Base-by-base conservation (phyloP, 2,113 vertebrate species). In the Silurus asotus region DNA sequence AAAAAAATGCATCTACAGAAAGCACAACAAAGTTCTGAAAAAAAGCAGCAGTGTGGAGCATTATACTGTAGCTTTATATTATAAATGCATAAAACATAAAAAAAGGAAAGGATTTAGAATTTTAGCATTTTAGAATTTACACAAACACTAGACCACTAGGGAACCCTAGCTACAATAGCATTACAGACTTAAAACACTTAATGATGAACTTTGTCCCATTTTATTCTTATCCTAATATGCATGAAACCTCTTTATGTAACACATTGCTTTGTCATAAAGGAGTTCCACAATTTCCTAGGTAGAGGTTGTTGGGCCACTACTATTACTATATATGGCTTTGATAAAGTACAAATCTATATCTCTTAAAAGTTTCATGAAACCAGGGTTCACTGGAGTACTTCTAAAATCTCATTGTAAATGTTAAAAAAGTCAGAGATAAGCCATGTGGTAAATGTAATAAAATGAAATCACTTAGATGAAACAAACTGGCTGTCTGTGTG, bases 391-490 rank as follows among this genome's bases (percentile, higher is more conserved):
- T 45, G 83, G 69, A 81, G 70, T 51, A 83, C 82, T 81, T 86
- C 19, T 49, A 76, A 83, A 88, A 84, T 75, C 59, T 81, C 20
- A 55, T 69, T 72, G 70, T 75, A 75, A 86, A 69, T 3, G 55
- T 67, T 45, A 48, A 74, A 83, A 82, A 86, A 53, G 53, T 11
- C 72, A 64, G 25, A 56, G 83, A 69, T 69, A 82, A 90, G 83
- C 77, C 87, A 87, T 89, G 85, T 64, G 69, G 79, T 85, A 90
- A 89, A 89, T 88, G 83, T 85, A 81, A 90, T 83, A 80, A 88
- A 87, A 89, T 89, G 83, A 87, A 87, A 90, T 81, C 64, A 88
- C 83, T 86, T 84, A 37, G 76, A 87, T 49, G 62, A 90, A 90
- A 88, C 37, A 37, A 90, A 88, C 86, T 85, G 89, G 19, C 48